A percentile compares a stretch with the other conserved stretches of the same genome.
phyloP scores from a whole-genome alignment of 2,888 invertebrate genomes.

The Erebia ligea region DNA sequence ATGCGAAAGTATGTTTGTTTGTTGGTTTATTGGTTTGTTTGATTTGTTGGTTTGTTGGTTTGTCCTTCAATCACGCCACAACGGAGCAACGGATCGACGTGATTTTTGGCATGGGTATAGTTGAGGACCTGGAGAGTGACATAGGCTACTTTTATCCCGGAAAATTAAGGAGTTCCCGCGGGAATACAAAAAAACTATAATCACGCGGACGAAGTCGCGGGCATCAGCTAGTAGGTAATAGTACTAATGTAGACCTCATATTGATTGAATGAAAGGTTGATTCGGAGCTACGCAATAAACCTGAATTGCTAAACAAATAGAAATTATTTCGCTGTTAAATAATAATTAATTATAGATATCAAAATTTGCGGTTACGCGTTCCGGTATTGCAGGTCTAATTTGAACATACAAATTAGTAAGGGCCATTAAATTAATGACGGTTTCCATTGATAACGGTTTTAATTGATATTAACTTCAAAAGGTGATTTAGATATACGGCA shows the following conservation, averaged over 20 bases:
- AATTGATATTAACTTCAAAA: slow-evolving; percentile 6
- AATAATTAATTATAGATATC: slow-evolving; percentile 6
- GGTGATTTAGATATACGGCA: not conserved
- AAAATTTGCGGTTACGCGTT: not conserved
- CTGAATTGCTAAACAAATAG: slow-evolving; percentile 5
- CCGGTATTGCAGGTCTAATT: not conserved
- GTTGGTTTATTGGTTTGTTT: no score
- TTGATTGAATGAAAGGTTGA: not conserved
- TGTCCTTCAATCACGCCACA: no score
- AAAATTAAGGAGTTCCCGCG: no score
- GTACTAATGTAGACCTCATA: not conserved
- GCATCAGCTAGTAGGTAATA: no score
- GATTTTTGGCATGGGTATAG: no score
- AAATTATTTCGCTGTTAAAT: not conserved
- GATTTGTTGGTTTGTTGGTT: no score
- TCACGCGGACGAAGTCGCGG: no score
- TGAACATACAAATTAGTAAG: not conserved
- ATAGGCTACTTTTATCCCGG: no score
- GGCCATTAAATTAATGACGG: slow-evolving; percentile 3
- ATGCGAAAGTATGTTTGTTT: no score
- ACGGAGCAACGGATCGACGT: no score
- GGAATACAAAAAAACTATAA: no score
- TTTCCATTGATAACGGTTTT: not conserved
- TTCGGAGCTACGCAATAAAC: not conserved
- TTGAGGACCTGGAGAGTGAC: no score